phyloP scores from a whole-genome alignment of 2,888 invertebrate species.

The Tetheella fluctuosa region DNA sequence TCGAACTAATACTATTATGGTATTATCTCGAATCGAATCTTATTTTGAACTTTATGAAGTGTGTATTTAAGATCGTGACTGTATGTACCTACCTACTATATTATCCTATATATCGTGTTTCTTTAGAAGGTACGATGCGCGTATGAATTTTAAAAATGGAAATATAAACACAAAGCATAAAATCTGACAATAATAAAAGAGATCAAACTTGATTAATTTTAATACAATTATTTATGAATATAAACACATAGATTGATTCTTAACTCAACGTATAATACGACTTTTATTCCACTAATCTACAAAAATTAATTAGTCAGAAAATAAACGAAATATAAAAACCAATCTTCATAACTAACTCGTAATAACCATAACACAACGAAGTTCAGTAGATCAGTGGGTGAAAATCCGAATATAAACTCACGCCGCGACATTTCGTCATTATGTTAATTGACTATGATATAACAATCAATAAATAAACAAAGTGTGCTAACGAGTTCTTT shows the following conservation, averaged over 20 bases:
- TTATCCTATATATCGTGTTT: too few species aligned
- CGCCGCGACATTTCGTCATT: slow-evolving; percentile 38
- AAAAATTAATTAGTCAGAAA: neutral
- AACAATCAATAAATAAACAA: slow-evolving; percentile 38
- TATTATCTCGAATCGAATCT: too few species aligned
- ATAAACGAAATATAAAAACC: neutral
- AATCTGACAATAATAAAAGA: too few species aligned
- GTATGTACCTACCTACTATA: too few species aligned
- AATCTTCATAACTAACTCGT: neutral
- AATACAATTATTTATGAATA: neutral
- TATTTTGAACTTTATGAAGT: too few species aligned
- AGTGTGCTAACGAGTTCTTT: slow-evolving; percentile 41
- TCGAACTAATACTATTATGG: too few species aligned
- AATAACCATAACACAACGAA: slow-evolving; percentile 19
- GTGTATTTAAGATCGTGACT: too few species aligned
- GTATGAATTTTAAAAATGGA: too few species aligned
- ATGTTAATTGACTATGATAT: slow-evolving; percentile 47
- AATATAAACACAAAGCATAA: too few species aligned
- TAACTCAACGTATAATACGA: too few species aligned
- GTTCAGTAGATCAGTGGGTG: slow-evolving; percentile 34
- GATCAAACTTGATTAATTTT: too few species aligned
- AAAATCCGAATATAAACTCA: slow-evolving; percentile 24
- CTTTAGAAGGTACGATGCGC: too few species aligned
- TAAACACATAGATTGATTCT: neutral
- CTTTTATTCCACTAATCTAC: neutral